Evolutionary conservation across 2,888 invertebrate genomes (phyloP).

Genomic region (Gnatocerus cornutus): DNA sequence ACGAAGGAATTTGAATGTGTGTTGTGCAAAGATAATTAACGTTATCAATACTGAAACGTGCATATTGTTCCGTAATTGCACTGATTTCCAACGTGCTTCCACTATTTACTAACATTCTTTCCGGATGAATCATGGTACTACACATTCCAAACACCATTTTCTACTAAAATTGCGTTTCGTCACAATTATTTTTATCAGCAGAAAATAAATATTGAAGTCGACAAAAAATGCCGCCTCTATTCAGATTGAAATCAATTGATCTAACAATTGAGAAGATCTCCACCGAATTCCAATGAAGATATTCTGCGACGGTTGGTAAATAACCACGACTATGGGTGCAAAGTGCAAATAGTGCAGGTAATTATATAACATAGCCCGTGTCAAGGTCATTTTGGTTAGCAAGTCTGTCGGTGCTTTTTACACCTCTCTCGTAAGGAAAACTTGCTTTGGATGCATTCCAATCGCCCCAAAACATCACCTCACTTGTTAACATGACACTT

Average conservation of each 20-base stretch:
- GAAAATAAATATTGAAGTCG: neutral
- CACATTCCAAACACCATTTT: constrained; percentile 16
- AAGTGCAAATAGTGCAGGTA: constrained; percentile 46
- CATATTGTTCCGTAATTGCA: constrained; percentile 41
- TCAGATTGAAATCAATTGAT: neutral
- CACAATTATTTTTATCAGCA: constrained; percentile 28
- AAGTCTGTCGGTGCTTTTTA: constrained; percentile 59
- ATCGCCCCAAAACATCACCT: constrained; percentile 25
- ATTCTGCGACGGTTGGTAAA: constrained; percentile 36
- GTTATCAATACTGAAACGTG: constrained; percentile 38
- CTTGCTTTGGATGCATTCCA: constrained; percentile 37
- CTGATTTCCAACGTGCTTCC: constrained; percentile 33
- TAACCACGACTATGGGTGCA: constrained; percentile 34
- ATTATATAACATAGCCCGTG: constrained; percentile 47
- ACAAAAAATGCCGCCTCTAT: neutral
- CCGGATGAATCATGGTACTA: constrained; percentile 34
- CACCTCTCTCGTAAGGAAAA: constrained; percentile 50
- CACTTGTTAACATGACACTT: constrained; percentile 31
- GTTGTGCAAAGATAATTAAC: constrained; percentile 44
- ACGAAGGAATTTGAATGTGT: constrained; percentile 15
- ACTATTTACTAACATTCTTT: constrained; percentile 40
- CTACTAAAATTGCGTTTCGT: constrained; percentile 22
- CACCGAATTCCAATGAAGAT: constrained; percentile 24
- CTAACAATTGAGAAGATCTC: constrained; percentile 10
- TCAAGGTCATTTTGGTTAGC: constrained; percentile 58